Percentiles rank a stretch among this genome's conserved stretches.
Conservation (phyloP, 2,888 invertebrate species). For the Ectobius pallidus region DNA sequence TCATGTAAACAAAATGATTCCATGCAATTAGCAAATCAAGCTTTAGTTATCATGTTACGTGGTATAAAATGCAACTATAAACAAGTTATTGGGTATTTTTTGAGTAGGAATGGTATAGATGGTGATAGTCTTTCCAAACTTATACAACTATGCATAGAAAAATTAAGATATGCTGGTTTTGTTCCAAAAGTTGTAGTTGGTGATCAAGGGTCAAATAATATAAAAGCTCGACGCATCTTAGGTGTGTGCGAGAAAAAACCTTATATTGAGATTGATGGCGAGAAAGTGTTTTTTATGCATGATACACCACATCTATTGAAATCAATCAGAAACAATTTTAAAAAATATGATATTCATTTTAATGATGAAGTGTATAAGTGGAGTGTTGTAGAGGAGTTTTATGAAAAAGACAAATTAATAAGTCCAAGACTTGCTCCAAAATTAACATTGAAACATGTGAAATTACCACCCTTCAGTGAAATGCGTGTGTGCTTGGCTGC, state of each 20-base stretch:
- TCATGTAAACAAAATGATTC: too few relatives aligned
- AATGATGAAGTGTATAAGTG: constrained; percentile 13
- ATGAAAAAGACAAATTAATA: constrained; percentile 20
- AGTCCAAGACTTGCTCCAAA: constrained; percentile 29
- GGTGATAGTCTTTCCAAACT: constrained; percentile 5
- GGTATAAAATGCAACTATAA: constrained; percentile 24
- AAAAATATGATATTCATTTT: constrained; percentile 17
- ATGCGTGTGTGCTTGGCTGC: constrained; percentile 29
- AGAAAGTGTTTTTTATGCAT: not conserved
- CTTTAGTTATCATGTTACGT: not conserved
- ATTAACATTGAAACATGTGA: constrained; percentile 2
- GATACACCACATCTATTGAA: constrained; percentile 30
- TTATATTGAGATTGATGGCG: not conserved
- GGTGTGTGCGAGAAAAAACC: not conserved
- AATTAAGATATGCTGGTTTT: constrained; percentile 13
- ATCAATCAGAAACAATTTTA: constrained; percentile 32
- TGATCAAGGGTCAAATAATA: constrained; percentile 25
- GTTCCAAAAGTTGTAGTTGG: constrained; percentile 28
- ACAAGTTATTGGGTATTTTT: constrained; percentile 23
- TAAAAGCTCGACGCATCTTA: constrained; percentile 1
- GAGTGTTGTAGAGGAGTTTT: constrained; percentile 17
- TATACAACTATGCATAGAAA: not conserved
- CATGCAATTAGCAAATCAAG: not conserved
- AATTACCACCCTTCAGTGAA: constrained; percentile 12
- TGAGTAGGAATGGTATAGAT: constrained; percentile 12